Evolutionary conservation across 2,888 invertebrate species (phyloP).

Genomic region (Microchrysa polita): DNA sequence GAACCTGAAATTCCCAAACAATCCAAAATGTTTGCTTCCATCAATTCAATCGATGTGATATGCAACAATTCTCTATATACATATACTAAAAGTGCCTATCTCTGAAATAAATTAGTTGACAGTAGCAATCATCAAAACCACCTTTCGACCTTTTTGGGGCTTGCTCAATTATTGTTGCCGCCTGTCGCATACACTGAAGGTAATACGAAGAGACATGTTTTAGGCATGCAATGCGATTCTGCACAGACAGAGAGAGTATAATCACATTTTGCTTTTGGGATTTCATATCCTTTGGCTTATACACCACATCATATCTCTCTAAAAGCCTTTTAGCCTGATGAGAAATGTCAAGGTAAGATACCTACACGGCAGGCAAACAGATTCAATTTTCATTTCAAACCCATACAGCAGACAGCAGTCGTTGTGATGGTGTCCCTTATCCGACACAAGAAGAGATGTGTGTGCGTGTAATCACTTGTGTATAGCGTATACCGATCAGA

Average conservation of each 20-base stretch:
- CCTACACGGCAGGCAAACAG: not conserved
- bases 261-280: not conserved
- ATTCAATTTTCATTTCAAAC: not conserved
- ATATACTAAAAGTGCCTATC: too few relatives aligned
- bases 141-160: too few relatives aligned
- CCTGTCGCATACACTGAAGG: not conserved
- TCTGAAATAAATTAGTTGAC: too few relatives aligned
- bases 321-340: constrained; percentile 9
- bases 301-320: constrained; percentile 1
- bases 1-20: too few relatives aligned
- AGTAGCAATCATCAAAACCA: too few relatives aligned
- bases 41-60: too few relatives aligned
- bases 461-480: not conserved
- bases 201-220: not conserved
- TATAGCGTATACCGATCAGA: not conserved
- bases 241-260: too few relatives aligned
- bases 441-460: not conserved
- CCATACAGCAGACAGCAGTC: too few relatives aligned
- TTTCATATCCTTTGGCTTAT: not conserved
- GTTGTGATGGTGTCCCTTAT: too few relatives aligned
- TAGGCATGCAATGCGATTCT: not conserved
- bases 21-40: too few relatives aligned
- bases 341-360: not conserved
- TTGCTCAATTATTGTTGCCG: too few relatives aligned
- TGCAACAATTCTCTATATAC: too few relatives aligned